Evolutionary conservation across 2,888 invertebrate species (phyloP), one percentile per base, ranked within the genome.

Genomic region (Drosophila bunnanda): DNA sequence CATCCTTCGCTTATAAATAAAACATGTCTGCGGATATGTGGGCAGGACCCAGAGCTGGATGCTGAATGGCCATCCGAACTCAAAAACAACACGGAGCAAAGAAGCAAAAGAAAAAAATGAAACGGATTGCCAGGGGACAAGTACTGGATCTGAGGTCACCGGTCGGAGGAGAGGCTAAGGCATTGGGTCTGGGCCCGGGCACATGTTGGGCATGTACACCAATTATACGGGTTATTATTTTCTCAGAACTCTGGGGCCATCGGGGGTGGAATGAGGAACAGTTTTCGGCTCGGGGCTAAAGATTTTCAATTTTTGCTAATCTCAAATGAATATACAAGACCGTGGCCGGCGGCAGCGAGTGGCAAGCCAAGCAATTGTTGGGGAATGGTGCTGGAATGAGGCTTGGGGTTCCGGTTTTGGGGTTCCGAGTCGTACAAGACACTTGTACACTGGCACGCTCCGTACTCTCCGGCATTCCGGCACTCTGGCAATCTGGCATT

Each of bases 261-360:
- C 17, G 17, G 17, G 46, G 7, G 12, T n/a, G 46, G 46, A 2
- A 30, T 46, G 46, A 12, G 55, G 22, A 75, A 87, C 71, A 79
- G 68, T 73, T 81, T 59, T 39, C 48, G 68, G 43, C 88, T 75
- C 32, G 25, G 48, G 76, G 89, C 80, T 30, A 77, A 77, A 77
- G 80, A 88, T 88, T 86, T 89, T 86, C 86, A 85, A 86, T 88
- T 90, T 90, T 81, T 87, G 87, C 78, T 89, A 89, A 89, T 88
- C 87, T 89, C 76, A 86, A 90, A 89, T 82, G 80, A 81, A 78
- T 76, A 79, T 76, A 82, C 89, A 89, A 89, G 86, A 72, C 86
- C 68, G 61, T 70, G 65, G 80, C 81, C 60, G 32, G 55, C 46
- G 76, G 86, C 76, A 38, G 43, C 64, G 65, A 74, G 68, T 80